Evolutionary conservation across 1,140 invertebrate genomes (phyloP), one percentile per base, ranked within the genome.

Genomic region (Drosophila willistoni): DNA sequence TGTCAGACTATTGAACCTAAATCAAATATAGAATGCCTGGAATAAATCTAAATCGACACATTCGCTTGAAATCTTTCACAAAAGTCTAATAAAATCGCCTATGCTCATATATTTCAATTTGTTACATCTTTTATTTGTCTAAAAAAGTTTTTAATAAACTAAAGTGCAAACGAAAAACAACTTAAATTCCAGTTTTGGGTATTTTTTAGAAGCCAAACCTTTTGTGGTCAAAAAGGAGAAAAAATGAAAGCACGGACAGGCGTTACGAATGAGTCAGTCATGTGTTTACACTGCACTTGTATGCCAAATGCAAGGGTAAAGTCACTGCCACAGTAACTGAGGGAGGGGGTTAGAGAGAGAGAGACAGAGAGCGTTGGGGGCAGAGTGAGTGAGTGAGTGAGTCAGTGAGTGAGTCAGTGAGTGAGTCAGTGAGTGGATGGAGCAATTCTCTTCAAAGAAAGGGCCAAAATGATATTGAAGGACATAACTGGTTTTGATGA

Each of bases 281-380:
- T 84, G 64, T 82, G 80, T 82, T 82, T 82, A 81, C 80, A 79
- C 62, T 79, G 80, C 80, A 83, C 80, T 82, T 62, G 75, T 79
- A 19, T 51, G 44, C 44, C 17, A 10, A 51, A 51, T 51, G 44
- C 44, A 51, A 51, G 44, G 44, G 44, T 22, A 22, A 51, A 51
- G 44, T 51, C 44, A 19, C 9, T 56, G 13, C 12, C 33, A 10
- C 29, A 39, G 19, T 22, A 12, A 25, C 14, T 19, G 54, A 13
- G 13, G 14, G 39, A 3, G 25, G 12, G 25, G 12, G 13, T 25
- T 25, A 25, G 22, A 25, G 22, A 25, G 22, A 25, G 22, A 25
- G 22, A 25, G 22, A 25, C 1, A 25, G 22, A 25, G 22, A 7
- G 25, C 0, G 33, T 3, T 17, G 61, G 3, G 41, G 3, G 19